phyloP scores from a whole-genome alignment of 2,797 vertebrate genomes.

The Cryptoprocta ferox region DNA sequence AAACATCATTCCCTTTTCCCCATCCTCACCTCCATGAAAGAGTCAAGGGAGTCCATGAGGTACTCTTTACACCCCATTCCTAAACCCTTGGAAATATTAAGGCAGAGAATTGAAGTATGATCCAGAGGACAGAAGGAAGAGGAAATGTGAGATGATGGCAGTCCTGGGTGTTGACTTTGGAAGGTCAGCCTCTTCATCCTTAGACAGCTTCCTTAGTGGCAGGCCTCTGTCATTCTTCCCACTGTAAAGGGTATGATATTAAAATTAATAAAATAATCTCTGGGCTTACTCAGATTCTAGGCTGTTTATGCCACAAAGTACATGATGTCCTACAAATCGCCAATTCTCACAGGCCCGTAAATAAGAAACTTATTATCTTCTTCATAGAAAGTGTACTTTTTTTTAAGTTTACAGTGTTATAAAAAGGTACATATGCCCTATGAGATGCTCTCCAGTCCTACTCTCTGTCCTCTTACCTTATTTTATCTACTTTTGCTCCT shows the following conservation, averaged over 20 bases:
- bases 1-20: neutral
- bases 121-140: neutral
- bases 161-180: neutral
- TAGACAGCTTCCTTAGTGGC: neutral
- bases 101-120: neutral
- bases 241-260: neutral
- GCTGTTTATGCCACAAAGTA: neutral
- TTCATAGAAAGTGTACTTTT: neutral
- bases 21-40: neutral
- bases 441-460: neutral
- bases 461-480: neutral
- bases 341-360: neutral
- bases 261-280: neutral
- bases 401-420: neutral
- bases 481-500: neutral
- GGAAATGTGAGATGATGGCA: neutral
- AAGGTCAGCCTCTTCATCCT: neutral
- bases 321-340: neutral
- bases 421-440: neutral
- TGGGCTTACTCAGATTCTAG: neutral
- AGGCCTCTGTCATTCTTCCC: neutral
- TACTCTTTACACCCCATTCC: neutral
- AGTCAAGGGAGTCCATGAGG: neutral
- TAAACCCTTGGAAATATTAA: neutral
- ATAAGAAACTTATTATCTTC: neutral